Base-by-base conservation (phyloP, 1,140 invertebrate species). In the Heliconius melpomene region DNA sequence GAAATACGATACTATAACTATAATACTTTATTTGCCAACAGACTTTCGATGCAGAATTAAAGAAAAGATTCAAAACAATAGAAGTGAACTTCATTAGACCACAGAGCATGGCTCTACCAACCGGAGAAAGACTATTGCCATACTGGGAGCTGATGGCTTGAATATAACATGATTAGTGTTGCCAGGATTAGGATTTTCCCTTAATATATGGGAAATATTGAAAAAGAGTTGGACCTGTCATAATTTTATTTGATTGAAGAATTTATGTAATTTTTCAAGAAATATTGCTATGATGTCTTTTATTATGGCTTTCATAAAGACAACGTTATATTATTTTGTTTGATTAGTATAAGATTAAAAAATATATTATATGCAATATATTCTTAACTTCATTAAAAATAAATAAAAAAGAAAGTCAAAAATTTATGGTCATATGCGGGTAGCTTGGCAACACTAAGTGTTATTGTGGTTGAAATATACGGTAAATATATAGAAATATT, bases 61-160 rank as follows among this genome's bases (percentile, higher is more conserved):
- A 96, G 86, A 96, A 95, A 80, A 95, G 95, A 74, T 95, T 95
- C 75, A 95, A 95, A 84, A 95, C 96, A 6, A 96, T 96, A 66
- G 95, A 96, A 85, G 83, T 96, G 71, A 96, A 95, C 52, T 96
- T 96, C 84, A 95, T 96, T 75, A 91, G 95, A 81, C 96, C 96
- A 7, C 94, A 91, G 75, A 94, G 92, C 16, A 95, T 96, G 95
- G 84, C 91, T 7, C 81, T 95, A 70, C 90, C 93, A 7, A 91
- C 92, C 46, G 95, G 93, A 2, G 95, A 96, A 74, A 92, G 94
- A 75, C 82, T 96, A 38, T 76, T 95, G 38, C 94, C 95, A 79
- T 96, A 95, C 89, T 96, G 95, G 95, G 87, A 94, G 54, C 81
- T 94, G 38, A 88, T 88, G 80, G 91, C 91, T 78, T 93, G 87